Conservation (phyloP, 2,888 invertebrate genomes). For the Synanthedon myopaeformis region DNA sequence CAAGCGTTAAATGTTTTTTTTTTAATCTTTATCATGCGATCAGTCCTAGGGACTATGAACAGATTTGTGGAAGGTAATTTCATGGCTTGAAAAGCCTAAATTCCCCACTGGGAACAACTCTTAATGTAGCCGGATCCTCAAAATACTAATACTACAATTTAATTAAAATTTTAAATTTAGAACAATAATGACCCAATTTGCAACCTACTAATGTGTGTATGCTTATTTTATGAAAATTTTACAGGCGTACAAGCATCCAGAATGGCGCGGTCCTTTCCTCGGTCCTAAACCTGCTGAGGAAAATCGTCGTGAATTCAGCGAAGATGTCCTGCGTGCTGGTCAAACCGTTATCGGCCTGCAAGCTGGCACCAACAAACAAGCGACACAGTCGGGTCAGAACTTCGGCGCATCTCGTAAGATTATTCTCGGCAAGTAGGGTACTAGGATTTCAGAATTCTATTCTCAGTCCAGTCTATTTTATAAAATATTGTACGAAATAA, state of each 20-base stretch:
- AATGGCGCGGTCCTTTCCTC: constrained; percentile 84
- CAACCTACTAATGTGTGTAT: constrained; percentile 1
- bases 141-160: too few relatives aligned
- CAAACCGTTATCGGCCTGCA: constrained; percentile 88
- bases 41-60: too few relatives aligned
- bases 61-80: too few relatives aligned
- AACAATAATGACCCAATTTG: background rate
- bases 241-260: constrained; percentile 83
- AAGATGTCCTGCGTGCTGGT: constrained; percentile 85
- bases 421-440: constrained; percentile 76
- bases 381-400: constrained; percentile 87
- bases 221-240: constrained; percentile 8
- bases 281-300: constrained; percentile 91
- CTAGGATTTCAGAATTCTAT: constrained; percentile 10
- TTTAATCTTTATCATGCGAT: too few relatives aligned
- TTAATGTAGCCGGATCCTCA: too few relatives aligned
- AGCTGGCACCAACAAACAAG: constrained; percentile 87
- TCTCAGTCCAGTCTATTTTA: background rate
- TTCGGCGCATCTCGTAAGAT: constrained; percentile 88
- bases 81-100: background rate
- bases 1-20: too few relatives aligned
- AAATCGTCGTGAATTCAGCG: constrained; percentile 83
- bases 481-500: too few relatives aligned
- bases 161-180: background rate
- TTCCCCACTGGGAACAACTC: background rate